A percentile compares a stretch with the other conserved stretches of the same genome.
These are phyloP conservation scores for Characodon lateralis DNA, from an alignment of 2,797 vertebrate genomes.

Conservation along the genomic window DNA sequence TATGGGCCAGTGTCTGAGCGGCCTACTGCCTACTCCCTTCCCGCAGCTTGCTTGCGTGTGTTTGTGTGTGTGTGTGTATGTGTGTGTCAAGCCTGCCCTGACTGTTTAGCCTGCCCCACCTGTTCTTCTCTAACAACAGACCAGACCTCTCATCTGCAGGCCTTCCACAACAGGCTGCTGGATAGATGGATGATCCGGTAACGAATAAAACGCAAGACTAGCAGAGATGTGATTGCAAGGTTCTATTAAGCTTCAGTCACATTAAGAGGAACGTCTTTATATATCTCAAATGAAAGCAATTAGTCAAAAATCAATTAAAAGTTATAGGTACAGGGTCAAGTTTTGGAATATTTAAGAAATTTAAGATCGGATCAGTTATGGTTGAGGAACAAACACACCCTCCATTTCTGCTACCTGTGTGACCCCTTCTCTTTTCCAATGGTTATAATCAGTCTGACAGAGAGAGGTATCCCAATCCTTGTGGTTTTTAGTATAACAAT, in stretches of 20 bases:
- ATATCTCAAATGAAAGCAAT: background rate
- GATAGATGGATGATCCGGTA: constrained; percentile 44
- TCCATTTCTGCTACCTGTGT: too few species aligned
- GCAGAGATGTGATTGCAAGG: constrained; percentile 18
- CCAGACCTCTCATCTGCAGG: constrained; percentile 57
- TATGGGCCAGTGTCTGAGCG: constrained; percentile 76
- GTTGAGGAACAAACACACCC: too few species aligned
- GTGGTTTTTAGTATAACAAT: too few species aligned
- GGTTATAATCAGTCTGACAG: too few species aligned
- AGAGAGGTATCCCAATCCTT: too few species aligned
- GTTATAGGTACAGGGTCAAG: background rate
- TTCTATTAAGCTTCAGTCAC: constrained; percentile 19
- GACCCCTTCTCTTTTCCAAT: too few species aligned
- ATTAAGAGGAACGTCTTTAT: background rate
- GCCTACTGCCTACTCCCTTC: constrained; percentile 64
- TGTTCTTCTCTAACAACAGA: constrained; percentile 78
- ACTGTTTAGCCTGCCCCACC: constrained; percentile 78
- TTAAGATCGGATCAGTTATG: too few species aligned
- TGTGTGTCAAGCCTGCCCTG: constrained; percentile 41
- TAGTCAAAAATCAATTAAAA: background rate
- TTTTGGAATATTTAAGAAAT: constrained; percentile 6
- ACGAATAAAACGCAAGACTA: constrained; percentile 35
- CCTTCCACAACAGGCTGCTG: constrained; percentile 37
- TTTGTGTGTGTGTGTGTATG: constrained; percentile 39
- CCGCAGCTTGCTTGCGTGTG: constrained; percentile 51